Base-by-base conservation (phyloP, 1,140 invertebrate genomes). In the Drosophila obscura region DNA sequence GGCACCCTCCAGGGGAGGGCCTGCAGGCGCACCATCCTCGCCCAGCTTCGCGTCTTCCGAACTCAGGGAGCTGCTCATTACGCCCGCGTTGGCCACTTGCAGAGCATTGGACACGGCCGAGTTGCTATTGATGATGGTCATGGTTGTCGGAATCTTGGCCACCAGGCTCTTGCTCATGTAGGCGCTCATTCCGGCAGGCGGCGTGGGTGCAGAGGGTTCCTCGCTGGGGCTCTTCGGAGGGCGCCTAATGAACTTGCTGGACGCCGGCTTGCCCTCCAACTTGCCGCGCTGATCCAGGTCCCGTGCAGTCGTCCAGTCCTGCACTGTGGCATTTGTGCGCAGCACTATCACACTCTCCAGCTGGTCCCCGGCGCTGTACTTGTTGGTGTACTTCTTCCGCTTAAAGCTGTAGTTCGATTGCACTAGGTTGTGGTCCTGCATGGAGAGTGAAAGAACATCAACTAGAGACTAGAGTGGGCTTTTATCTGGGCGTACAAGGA, bases 391-490 rank as follows among this genome's bases (percentile, higher is more conserved):
- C 50, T 91, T 91, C 59, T 91, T 91, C 7, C 82, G 77, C 77
- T 91, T 91, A 91, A 91, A 91, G 67, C 85, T 91, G 77, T 91
- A 91, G 53, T 90, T 90, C 9, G 90, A 91, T 91, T 91, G 90
- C 82, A 91, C 90, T 73, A 91, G 56, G 67, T 91, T 91, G 76
- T 91, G 90, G 88, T 91, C 90, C 90, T 91, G 43, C 13, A 41
- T 26, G 45, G 49, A 2, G 11, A 68, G 26, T 24, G 1, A 13
- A 43, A 5, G 24, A 9, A 13, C 35, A 39, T 39, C 2, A 19
- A 9, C 2, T 22, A 26, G 8, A 2, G 8, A 13, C 22, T 4
- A 24, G 22, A 24, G 2, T 24, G 3, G 16, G 11, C 1, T 16
- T 16, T 7, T 8, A 6, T 2, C 35, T 39, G 11, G 11, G 1